phyloP scores from a whole-genome alignment of 2,113 vertebrate species.

The Geococcyx californianus region DNA sequence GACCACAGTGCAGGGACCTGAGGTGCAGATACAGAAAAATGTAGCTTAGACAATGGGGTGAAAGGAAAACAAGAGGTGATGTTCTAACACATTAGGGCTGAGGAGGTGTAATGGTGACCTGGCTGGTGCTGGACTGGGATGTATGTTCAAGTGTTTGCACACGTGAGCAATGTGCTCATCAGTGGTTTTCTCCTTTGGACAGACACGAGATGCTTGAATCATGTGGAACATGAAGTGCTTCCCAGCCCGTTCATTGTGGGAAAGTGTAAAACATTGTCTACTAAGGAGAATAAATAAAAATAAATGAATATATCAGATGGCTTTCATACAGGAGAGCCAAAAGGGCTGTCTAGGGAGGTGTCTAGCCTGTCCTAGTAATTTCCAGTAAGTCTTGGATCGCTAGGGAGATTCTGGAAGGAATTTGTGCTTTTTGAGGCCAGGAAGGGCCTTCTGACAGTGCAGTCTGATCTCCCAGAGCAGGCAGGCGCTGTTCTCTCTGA shows the following conservation, averaged over 20 bases:
- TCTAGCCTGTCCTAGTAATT: background rate
- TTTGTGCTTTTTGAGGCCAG: background rate
- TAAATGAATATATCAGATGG: background rate
- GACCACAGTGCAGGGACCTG: background rate
- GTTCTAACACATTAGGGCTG: background rate
- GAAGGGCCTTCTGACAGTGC: background rate
- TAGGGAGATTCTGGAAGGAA: background rate
- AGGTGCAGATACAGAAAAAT: background rate
- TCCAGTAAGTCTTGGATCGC: background rate
- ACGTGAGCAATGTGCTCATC: rapidly evolving
- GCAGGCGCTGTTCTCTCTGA: background rate
- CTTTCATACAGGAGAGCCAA: background rate
- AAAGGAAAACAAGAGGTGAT: background rate
- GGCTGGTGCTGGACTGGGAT: background rate
- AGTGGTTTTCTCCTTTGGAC: background rate
- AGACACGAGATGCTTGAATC: background rate
- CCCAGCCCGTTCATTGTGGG: background rate
- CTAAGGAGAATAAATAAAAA: background rate
- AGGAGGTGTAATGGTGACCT: background rate
- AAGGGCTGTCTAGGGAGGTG: background rate
- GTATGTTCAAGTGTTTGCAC: background rate
- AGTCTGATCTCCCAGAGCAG: background rate
- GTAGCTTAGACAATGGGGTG: background rate
- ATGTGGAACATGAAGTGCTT: background rate
- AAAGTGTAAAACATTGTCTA: background rate